Evolutionary conservation across 2,797 vertebrate genomes (phyloP).

Genomic region (Corythornis leucogaster): DNA sequence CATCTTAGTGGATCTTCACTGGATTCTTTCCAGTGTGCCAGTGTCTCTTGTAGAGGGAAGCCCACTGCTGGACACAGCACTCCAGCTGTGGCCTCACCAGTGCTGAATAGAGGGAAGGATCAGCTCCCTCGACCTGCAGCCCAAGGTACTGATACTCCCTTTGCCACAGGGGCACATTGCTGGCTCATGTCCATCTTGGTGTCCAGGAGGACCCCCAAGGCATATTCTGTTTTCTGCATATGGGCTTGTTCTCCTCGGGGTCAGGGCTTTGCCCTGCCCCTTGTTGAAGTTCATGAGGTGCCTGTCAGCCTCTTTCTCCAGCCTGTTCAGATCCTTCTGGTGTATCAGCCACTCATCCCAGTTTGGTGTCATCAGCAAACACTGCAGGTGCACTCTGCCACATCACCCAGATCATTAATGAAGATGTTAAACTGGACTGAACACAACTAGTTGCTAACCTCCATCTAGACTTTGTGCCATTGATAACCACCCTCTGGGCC

Average conservation of each 20-base stretch:
- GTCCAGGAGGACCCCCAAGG: neutral
- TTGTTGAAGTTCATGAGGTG: neutral
- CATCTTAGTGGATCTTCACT: neutral
- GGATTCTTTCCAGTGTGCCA: neutral
- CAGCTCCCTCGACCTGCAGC: neutral
- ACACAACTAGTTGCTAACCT: neutral
- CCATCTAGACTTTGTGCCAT: neutral
- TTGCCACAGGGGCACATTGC: accelerated
- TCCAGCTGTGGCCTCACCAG: neutral
- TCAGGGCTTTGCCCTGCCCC: neutral
- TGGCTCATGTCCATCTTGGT: neutral
- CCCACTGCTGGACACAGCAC: no score
- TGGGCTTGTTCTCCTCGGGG: neutral
- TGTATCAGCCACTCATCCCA: neutral
- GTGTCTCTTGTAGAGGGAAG: neutral
- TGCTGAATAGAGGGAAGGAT: neutral
- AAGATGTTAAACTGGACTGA: neutral
- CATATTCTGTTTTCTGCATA: neutral
- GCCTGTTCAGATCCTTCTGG: neutral
- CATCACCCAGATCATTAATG: neutral
- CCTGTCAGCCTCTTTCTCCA: neutral
- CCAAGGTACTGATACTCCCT: neutral
- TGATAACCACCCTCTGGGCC: neutral
- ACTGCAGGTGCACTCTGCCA: neutral
- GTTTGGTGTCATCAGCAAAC: neutral